Evolutionary conservation across 1,140 invertebrate genomes (phyloP), one percentile per base, ranked within the genome.

Genomic region (Drosophila sucinea): DNA sequence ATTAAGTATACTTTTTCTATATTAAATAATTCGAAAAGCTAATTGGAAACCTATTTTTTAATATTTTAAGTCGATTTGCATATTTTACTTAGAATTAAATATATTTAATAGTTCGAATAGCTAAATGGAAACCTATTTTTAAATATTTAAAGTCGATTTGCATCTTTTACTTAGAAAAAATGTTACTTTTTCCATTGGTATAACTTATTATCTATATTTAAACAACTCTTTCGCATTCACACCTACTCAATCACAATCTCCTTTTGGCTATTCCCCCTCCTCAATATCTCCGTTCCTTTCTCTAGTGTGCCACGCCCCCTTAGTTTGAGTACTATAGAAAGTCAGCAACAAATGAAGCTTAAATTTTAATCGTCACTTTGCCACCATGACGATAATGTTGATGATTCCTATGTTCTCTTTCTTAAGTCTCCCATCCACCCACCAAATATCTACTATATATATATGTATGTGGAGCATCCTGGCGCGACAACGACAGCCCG

Each of bases 291-390:
- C 27, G 41, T 70, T 38, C 10, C 8, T 35, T 8, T 35, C 51
- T 62, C 17, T 32, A 25, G 29, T 29, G 44, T 17, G 40, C 62
- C 58, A 73, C 64, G 47, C 62, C 58, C 30, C 47, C 11, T 17
- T 27, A 38, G 40, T 35, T 38, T 74, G 5, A 25, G 11, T n/a
- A 11, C 5, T 47, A 25, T 29, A n/a, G 40, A 57, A 60, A 77
- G 73, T 67, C 81, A 54, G 70, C 72, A 87, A 63, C 83, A 90
- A 90, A 91, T 90, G 87, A 87, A 90, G 87, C 89, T 90, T 90
- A 83, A 78, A 90, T 90, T 90, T 90, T 90, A 90, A 90, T 90
- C 87, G 87, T 63, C 86, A 81, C 77, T 89, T 73, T 73, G 71
- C 64, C 64, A 75, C 64, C 67, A 78, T 86, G 79, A 73, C 63